Base-by-base conservation (phyloP, 2,113 vertebrate genomes). In the Lasiurus cinereus region DNA sequence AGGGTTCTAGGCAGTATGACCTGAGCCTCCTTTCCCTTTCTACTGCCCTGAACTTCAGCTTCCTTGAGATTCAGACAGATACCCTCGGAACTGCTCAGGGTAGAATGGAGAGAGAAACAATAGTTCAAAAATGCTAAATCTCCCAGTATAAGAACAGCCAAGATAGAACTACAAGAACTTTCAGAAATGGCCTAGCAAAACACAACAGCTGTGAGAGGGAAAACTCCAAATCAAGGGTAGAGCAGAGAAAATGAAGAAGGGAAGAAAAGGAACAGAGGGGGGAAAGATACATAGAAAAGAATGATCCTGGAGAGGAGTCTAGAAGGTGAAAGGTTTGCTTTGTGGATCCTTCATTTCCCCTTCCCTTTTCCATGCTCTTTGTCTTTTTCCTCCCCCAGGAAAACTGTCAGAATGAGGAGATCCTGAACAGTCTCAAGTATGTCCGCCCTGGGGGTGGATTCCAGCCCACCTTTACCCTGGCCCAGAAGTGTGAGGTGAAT, bases 401-500 rank as follows among this genome's bases (percentile, higher is more conserved):
- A 96, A 99, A 99, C 73, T 98, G 99, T 96, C 97, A 97, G 82
- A 99, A 99, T 12, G 98, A 98, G 70, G 99, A 99, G 98, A 99
- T 99, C 97, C 98, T 99, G 86, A 99, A 98, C 94, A 98, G 98
- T 83, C 98, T 99, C 95, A 99, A 99, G 97, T 97, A 99, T 0
- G 99, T 99, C 62, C 99, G 99, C 48, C 99, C 99, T 0, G 99
- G 99, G 4, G 96, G 97, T 0, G 99, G 99, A 66, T 99, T 98
- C 19, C 98, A 99, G 88, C 99, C 99, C 83, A 98, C 97, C 89
- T 99, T 99, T 96, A 99, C 98, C 87, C 94, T 99, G 36, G 98
- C 99, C 76, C 98, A 99, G 96, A 99, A 99, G 98, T 99, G 99
- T 92, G 98, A 99, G 2, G 99, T 99, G 95, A 99, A 99, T 6